Base-by-base conservation (phyloP, 2,888 invertebrate genomes). In the Zhuqinia jingwanae region DNA sequence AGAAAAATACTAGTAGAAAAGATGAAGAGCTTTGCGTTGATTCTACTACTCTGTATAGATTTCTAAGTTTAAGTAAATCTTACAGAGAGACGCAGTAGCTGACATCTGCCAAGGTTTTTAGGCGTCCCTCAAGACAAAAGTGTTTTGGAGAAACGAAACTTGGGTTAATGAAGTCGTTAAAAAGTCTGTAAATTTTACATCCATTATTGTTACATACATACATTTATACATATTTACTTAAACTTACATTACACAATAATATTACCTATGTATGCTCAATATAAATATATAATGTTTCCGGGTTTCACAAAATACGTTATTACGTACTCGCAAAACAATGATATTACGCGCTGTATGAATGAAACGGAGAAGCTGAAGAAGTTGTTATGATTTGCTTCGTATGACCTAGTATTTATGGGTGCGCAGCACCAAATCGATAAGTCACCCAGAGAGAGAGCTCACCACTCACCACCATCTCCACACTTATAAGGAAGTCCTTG, bases 51-150 rank as follows among this genome's bases (percentile, higher is more conserved):
- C 36, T 36, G 3, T 36, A 36, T 22, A n/a, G n/a, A n/a, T n/a
- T n/a, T n/a, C n/a, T n/a, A n/a, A 36, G 25, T 2, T 10, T n/a
- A 15, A 15, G 10, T 30, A 60, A 60, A 60, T 15, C 60, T 68
- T 30, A 11, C 17, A 36, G 30, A 6, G n/a, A n/a, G n/a, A n/a
- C n/a, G n/a, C n/a, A 47, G 65, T 79, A 68, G 78, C 53, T 22
- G 68, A 65, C 79, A 79, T 68, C 77, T 77, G 77, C 27, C 79
- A 79, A 79, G 79, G 79, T 65, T 60, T 53, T n/a, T 13, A 27
- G 65, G 68, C n/a, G 65, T 25, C 79, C 79, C 25, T 79, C 63
- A 50, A 36, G 8, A 6, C 68, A 20, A 10, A n/a, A n/a, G 25
- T 20, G 22, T 58, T 58, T 68, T 42, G 42, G 10, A 42, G 36